These are phyloP conservation scores for Diogma glabrata DNA, from an alignment of 2,888 invertebrate species.

Conservation along the genomic window DNA sequence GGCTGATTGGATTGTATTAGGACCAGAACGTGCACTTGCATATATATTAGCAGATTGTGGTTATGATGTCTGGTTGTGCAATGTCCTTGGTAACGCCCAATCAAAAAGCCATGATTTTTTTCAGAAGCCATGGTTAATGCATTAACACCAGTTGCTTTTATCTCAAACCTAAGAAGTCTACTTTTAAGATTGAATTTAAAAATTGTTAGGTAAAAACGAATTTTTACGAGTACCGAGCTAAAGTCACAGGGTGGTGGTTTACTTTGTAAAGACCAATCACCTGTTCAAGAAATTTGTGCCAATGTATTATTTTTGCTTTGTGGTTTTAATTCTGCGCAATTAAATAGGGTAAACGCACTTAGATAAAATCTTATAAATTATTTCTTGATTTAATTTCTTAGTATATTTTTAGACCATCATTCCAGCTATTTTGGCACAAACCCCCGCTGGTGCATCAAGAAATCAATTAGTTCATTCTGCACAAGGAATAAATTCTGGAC, in stretches of 20 bases:
- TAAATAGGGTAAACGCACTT: conserved; percentile 45
- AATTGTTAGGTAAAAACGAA: conserved; percentile 36
- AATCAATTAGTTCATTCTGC: conserved; percentile 37
- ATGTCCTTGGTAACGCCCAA: conserved; percentile 52
- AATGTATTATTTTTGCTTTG: conserved; percentile 47
- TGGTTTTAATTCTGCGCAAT: conserved; percentile 44
- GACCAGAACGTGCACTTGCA: conserved; percentile 45
- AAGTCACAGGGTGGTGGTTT: conserved; percentile 34
- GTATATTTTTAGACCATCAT: conserved; percentile 39
- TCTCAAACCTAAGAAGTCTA: conserved; percentile 41
- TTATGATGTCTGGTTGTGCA: conserved; percentile 50
- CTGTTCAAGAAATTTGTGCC: conserved; percentile 43
- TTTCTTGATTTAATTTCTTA: no score
- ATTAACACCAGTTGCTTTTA: conserved; percentile 55
- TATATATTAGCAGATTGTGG: conserved; percentile 40
- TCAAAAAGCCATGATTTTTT: conserved; percentile 40
- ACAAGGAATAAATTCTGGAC: conserved; percentile 35
- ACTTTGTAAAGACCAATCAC: conserved; percentile 40
- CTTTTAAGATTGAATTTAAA: conserved; percentile 27
- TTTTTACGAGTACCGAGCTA: conserved; percentile 43
- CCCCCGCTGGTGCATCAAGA: conserved; percentile 37
- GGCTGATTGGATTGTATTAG: conserved; percentile 61
- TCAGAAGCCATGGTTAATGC: conserved; percentile 51
- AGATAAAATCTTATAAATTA: no score
- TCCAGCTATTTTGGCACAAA: conserved; percentile 37